Base-by-base conservation (phyloP, 2,888 invertebrate species). In the Abrostola triplasia region DNA sequence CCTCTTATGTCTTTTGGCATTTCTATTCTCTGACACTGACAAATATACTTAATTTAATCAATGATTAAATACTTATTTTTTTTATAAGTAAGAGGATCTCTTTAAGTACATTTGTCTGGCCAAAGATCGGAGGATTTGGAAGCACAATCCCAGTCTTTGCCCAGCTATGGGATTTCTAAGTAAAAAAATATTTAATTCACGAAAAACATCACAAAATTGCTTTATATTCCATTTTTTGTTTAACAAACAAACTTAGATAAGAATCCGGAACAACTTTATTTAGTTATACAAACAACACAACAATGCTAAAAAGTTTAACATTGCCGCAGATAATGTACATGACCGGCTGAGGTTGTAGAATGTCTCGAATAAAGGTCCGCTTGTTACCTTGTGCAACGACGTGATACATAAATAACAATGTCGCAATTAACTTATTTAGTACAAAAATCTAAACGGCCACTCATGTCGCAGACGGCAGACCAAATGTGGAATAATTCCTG, bases 321-420 rank as follows among this genome's bases (percentile, higher is more conserved):
- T 72, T 69, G 57, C 51, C 8, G 50, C 41, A 65, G 13, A 68
- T 62, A 67, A 55, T 71, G 47, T 47, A 58, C 58, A 59, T 63
- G 60, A 75, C 63, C 73, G 70, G 70, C 67, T 67, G 76, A 78
- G 73, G 69, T 67, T 72, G 78, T 60, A 72, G 76, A 76, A 76
- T 73, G 76, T 76, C 66, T 72, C 62, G 36, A 60, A 41, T 63
- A 77, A 78, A 79, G 76, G 76, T 77, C 76, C 70, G 42, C 62
- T 70, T 73, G 54, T 57, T 10, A 52, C 42, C 65, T 79, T 79
- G 73, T 54, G 77, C 68, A 77, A 77, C 64, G 13, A 56, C 53
- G 12, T 51, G 56, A 70, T 61, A 67, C 48, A 68, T 60, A 64
- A 72, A 76, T 73, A 78, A 78, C 61, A 76, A 56, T 63, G 50